Conservation (phyloP, 92 coral and sea anemone species). For the Virgularia gustaviana region DNA sequence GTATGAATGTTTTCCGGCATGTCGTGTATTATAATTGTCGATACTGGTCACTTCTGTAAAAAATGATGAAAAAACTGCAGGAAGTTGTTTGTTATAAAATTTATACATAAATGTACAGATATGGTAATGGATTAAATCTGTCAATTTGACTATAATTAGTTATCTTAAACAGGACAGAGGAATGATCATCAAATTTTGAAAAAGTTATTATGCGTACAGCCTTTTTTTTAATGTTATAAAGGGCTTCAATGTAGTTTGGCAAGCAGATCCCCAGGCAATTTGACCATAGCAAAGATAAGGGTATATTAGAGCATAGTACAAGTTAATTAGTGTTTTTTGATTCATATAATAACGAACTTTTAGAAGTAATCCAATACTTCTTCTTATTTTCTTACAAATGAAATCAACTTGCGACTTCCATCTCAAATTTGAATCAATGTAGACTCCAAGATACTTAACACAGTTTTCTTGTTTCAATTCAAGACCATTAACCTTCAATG, state of each 20-base stretch:
- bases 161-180: conserved; percentile 39
- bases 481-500: conserved; percentile 16
- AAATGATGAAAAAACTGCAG: conserved; percentile 12
- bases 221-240: conserved; percentile 37
- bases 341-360: conserved; percentile 57
- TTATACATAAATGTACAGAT: conserved; percentile 19
- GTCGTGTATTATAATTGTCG: conserved; percentile 26
- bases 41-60: conserved; percentile 20
- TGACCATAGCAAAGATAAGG: conserved; percentile 57
- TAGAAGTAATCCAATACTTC: conserved; percentile 44
- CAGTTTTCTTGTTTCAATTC: conserved; percentile 28
- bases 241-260: conserved; percentile 38
- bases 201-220: conserved; percentile 43
- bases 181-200: conserved; percentile 48
- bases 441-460: conserved; percentile 44
- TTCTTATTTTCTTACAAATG: conserved; percentile 36
- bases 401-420: conserved; percentile 43
- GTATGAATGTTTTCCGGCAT: conserved; percentile 20
- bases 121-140: neutral
- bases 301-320: conserved; percentile 55
- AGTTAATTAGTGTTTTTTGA: conserved; percentile 10
- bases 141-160: neutral
- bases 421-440: conserved; percentile 41
- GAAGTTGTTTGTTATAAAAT: conserved; percentile 9
- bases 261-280: conserved; percentile 54